Percentiles rank a stretch among this genome's conserved stretches.
phyloP scores from a whole-genome alignment of 2,113 vertebrate genomes.

The Mormyrus iriodes region DNA sequence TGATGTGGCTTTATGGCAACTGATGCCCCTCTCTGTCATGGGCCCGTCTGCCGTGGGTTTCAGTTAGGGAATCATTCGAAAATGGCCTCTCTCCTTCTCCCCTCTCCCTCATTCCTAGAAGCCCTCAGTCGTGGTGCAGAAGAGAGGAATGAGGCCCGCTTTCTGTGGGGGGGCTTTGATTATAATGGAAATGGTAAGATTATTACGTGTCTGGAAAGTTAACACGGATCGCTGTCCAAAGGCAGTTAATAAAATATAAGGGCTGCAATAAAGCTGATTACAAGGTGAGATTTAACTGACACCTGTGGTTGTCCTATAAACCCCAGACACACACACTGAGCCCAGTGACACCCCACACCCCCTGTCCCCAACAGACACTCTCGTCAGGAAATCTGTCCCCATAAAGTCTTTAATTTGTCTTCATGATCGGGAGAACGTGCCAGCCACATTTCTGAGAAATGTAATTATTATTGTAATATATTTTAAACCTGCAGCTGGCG shows the following conservation, averaged over 20 bases:
- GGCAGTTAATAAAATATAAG: conserved; percentile 12
- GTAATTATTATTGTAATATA: conserved; percentile 8
- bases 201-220: not conserved
- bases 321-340: not conserved
- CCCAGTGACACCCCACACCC: not conserved
- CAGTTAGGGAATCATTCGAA: too few relatives aligned
- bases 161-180: not conserved
- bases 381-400: not conserved
- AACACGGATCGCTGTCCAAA: not conserved
- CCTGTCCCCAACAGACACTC: not conserved
- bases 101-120: not conserved
- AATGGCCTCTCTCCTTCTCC: not conserved
- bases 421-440: not conserved
- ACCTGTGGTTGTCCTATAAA: not conserved
- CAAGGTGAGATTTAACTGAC: not conserved
- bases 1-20: not conserved
- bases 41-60: not conserved
- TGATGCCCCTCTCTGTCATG: not conserved
- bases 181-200: not conserved
- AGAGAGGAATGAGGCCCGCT: not conserved
- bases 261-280: not conserved
- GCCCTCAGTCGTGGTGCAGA: not conserved
- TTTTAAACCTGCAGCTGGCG: not conserved
- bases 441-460: not conserved
- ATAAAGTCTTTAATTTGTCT: conserved; percentile 10